Percentiles rank a stretch among this genome's conserved stretches.
Conservation (phyloP, 2,888 invertebrate genomes). For the Eutolmus rufibarbis region DNA sequence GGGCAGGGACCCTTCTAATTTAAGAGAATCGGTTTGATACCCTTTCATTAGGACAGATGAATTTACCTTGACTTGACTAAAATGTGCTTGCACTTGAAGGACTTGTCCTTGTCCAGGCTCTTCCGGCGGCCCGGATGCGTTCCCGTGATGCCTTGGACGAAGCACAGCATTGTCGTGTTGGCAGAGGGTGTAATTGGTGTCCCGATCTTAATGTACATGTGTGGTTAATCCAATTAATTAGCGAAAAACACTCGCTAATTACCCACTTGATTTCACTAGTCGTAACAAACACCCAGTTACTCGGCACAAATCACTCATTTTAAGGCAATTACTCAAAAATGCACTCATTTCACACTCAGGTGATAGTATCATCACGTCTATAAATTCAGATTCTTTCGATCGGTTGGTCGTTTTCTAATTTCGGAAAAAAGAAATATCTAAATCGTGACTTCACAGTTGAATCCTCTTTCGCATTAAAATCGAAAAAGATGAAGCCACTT, state of each 20-base stretch:
- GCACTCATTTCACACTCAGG: background rate
- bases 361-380: background rate
- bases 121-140: constrained; percentile 27
- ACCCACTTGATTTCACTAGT: background rate
- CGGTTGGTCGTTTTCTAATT: background rate
- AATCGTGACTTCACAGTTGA: background rate
- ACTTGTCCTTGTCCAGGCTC: constrained; percentile 34
- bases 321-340: background rate
- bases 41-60: too few species aligned
- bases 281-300: background rate
- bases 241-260: background rate
- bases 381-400: background rate
- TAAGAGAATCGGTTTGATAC: too few species aligned
- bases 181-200: background rate
- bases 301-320: background rate
- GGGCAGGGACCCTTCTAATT: too few species aligned
- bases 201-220: constrained; percentile 16
- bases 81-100: background rate
- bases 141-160: constrained; percentile 43
- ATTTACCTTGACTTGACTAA: constrained; percentile 40
- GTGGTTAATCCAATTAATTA: constrained; percentile 2
- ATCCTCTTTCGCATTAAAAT: background rate
- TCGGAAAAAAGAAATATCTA: background rate
- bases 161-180: constrained; percentile 42
- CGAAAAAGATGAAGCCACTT: constrained; percentile 9